phyloP scores from a whole-genome alignment of 1,140 invertebrate genomes.

The Tetraneura akinire region DNA sequence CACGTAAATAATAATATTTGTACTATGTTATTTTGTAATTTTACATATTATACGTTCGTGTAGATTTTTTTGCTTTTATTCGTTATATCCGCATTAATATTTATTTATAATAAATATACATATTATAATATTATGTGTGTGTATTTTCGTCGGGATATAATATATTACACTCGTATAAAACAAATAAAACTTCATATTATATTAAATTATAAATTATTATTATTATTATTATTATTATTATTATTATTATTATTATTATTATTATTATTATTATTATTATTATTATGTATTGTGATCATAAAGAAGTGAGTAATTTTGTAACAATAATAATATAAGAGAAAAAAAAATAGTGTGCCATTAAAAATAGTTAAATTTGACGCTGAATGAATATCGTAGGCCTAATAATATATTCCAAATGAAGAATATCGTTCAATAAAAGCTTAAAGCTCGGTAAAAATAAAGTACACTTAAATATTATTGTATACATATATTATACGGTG shows the following conservation, averaged over 20 bases:
- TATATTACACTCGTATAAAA: not conserved
- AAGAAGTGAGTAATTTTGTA: no score
- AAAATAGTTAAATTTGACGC: constrained; percentile 18
- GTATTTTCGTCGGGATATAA: no score
- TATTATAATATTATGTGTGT: no score
- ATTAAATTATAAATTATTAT: not conserved
- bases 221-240: not conserved
- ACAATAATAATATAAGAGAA: not conserved
- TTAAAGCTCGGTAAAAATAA: constrained; percentile 17
- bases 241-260: not conserved
- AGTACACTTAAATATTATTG: constrained; percentile 6
- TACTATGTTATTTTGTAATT: not conserved
- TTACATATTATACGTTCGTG: no score
- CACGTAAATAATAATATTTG: no score
- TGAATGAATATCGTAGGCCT: constrained; percentile 39
- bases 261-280: not conserved
- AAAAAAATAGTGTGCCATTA: not conserved
- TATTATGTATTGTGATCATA: no score
- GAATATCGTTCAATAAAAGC: constrained; percentile 16
- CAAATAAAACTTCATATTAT: not conserved
- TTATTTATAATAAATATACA: no score
- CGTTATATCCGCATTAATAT: no score
- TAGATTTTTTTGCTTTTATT: no score
- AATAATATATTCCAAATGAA: constrained; percentile 19
- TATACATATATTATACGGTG: not conserved